Percentiles rank a stretch among this genome's conserved stretches.
These are phyloP conservation scores for Drosophila mojavensis DNA, from an alignment of 1,140 invertebrate genomes.

Conservation along the genomic window DNA sequence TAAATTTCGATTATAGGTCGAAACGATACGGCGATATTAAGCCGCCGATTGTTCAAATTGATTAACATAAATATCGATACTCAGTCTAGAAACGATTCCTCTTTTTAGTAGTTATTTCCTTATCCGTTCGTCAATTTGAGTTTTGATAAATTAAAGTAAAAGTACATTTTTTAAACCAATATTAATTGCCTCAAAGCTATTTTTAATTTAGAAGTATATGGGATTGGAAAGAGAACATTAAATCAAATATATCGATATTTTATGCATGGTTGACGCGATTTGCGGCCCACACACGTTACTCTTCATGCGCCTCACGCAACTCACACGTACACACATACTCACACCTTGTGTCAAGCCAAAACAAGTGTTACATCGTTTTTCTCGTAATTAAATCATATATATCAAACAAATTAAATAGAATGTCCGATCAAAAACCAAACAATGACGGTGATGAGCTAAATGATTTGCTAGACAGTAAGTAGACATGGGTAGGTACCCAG, in stretches of 20 bases:
- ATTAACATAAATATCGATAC: no score
- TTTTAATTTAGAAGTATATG: no score
- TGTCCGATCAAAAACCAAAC: constrained; percentile 74
- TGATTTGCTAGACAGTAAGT: constrained; percentile 85
- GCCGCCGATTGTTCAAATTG: no score
- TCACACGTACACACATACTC: constrained; percentile 6
- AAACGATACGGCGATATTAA: no score
- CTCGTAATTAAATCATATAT: constrained; percentile 32
- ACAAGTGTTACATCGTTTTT: constrained; percentile 47
- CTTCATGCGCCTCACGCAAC: background rate
- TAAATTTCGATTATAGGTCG: no score
- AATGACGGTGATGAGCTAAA: constrained; percentile 82
- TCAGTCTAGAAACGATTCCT: no score
- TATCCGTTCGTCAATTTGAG: no score
- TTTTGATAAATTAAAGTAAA: no score
- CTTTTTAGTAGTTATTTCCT: no score
- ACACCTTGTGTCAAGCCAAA: constrained; percentile 20
- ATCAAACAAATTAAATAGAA: constrained; percentile 42
- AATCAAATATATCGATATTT: background rate
- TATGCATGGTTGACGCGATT: background rate
- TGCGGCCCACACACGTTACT: constrained; percentile 7
- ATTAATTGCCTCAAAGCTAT: no score
- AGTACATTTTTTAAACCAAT: no score
- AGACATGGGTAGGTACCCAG: constrained; percentile 4
- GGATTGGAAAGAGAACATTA: background rate